A percentile compares a stretch with the other conserved stretches of the same genome.
These are phyloP conservation scores for Brachyhypopomus occidentalis DNA, from an alignment of 2,113 vertebrate species.

Conservation along the genomic window DNA sequence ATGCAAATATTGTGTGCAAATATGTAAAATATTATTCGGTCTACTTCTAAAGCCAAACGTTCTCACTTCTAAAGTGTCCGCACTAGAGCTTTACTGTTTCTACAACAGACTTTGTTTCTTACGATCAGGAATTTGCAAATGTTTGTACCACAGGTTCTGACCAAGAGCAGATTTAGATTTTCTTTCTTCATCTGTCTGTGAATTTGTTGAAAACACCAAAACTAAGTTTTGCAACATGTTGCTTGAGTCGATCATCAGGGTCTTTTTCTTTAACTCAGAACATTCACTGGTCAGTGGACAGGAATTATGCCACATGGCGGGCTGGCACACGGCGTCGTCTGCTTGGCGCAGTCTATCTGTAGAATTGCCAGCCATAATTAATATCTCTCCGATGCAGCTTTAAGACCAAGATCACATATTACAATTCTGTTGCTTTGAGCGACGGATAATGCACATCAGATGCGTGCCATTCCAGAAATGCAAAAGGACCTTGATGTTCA, in stretches of 20 bases:
- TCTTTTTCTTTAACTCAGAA: background rate
- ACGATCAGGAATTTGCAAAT: too few relatives aligned
- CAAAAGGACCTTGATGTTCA: background rate
- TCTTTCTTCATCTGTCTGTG: background rate
- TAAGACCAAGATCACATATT: slow-evolving; percentile 73
- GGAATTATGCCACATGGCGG: slow-evolving; percentile 74
- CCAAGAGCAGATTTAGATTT: background rate
- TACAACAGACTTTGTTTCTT: too few relatives aligned
- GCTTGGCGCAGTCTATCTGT: slow-evolving; percentile 72
- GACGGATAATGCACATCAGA: slow-evolving; percentile 23
- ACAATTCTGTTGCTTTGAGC: slow-evolving; percentile 62
- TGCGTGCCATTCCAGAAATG: background rate
- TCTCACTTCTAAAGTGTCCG: too few relatives aligned
- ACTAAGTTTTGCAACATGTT: background rate
- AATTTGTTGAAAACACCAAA: background rate
- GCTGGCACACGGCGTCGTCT: slow-evolving; percentile 73
- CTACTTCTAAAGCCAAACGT: too few relatives aligned
- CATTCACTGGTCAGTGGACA: slow-evolving; percentile 28
- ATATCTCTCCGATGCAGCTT: slow-evolving; percentile 69
- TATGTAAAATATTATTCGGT: too few relatives aligned
- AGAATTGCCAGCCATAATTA: slow-evolving; percentile 75
- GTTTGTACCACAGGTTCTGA: too few relatives aligned
- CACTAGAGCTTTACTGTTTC: too few relatives aligned
- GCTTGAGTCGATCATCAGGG: background rate
- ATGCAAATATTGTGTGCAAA: too few relatives aligned